phyloP scores from a whole-genome alignment of 2,797 vertebrate species.

The Rhinatrema bivittatum region DNA sequence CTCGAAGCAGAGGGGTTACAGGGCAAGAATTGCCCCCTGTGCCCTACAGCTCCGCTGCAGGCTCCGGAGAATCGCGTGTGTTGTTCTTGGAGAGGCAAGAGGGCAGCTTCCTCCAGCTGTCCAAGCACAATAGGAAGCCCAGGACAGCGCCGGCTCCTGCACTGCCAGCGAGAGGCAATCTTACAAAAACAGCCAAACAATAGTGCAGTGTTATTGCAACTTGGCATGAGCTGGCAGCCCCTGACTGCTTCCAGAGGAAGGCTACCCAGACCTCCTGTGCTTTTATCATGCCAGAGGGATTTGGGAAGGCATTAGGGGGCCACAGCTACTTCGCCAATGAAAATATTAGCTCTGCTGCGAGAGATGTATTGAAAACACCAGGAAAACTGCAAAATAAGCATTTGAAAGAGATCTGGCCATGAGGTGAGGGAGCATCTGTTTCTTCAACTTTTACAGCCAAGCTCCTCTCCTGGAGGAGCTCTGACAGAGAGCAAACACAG shows the following conservation, averaged over 20 bases:
- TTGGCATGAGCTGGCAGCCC: rapidly evolving
- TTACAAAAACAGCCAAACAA: constrained; percentile 59
- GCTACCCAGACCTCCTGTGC: background rate
- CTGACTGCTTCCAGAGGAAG: background rate
- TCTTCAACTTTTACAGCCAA: background rate
- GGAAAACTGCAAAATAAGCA: rapidly evolving
- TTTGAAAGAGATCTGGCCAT: rapidly evolving
- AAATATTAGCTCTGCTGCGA: constrained; percentile 28
- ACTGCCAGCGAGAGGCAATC: background rate
- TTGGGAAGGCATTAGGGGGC: too few relatives aligned
- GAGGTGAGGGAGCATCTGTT: background rate
- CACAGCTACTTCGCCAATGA: constrained; percentile 33
- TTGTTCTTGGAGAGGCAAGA: constrained; percentile 38
- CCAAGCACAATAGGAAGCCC: constrained; percentile 33
- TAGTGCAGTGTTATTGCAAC: constrained; percentile 25
- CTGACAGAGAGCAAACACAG: background rate
- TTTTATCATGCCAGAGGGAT: background rate
- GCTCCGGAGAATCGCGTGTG: too few relatives aligned
- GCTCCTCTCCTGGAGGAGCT: background rate
- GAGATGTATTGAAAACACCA: constrained; percentile 1
- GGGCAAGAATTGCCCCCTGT: constrained; percentile 8
- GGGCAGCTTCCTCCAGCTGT: constrained; percentile 30
- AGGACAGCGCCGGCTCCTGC: constrained; percentile 16
- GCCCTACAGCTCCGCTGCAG: constrained; percentile 7
- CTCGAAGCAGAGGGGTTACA: background rate